Base-by-base conservation (phyloP, 2,888 invertebrate genomes). In the Sepiola atlantica region DNA sequence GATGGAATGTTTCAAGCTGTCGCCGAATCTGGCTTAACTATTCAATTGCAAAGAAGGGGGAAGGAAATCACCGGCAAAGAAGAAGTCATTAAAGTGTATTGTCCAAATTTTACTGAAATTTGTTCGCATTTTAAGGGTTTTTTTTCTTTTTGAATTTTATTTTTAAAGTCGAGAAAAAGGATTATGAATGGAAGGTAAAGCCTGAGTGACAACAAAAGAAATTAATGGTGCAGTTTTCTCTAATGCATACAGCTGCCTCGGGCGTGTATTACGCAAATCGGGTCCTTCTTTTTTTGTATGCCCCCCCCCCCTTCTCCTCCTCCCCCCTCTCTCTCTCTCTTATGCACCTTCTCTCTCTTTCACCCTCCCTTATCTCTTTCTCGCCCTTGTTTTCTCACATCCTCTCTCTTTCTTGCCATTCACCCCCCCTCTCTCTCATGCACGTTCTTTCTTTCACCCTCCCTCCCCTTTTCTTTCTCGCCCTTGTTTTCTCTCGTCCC, bases 161-260 rank as follows among this genome's bases (percentile, higher is more conserved):
- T 45, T 45, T 45, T 2, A 45, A 45, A 77, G 77, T 77, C n/a
- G 16, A 77, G 77, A 77, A 77, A 77, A 77, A 77, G n/a, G 77
- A 32, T 32, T 77, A 32, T 32, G n/a, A 32, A 77, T 32, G 16
- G 16, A 32, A 77, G n/a, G 77, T 77, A 77, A 77, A 77, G 77
- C 77, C 77, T 77, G 77, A 77, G 77, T 77, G 77, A 77, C 77
- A 77, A 77, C 77, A 77, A 77, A 77, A 77, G 77, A 77, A 77
- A 77, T 77, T 77, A 77, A 77, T 77, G 77, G 77, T 77, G 77
- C 77, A 16, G 77, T 77, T 77, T 45, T 77, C 77, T n/a, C 77
- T 77, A 77, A 77, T 77, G 77, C n/a, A 77, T 45, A 45, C 77
- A 77, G 77, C 77, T 77, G 77, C 77, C 77, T 77, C 32, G 16